phyloP scores from a whole-genome alignment of 2,888 invertebrate species.

The Pachliopta kotzebuea region DNA sequence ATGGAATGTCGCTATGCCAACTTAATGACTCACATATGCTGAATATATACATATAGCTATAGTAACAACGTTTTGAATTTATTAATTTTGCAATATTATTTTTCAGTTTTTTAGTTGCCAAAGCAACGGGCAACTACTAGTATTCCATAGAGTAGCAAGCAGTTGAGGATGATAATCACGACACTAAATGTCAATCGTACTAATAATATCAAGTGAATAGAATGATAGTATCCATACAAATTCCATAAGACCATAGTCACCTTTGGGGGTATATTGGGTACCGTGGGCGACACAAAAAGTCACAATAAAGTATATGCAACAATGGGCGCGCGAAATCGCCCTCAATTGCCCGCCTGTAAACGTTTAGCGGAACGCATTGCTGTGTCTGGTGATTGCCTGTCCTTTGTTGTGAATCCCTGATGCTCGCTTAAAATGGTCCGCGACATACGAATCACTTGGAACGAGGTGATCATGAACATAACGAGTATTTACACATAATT shows the following conservation, averaged over 20 bases:
- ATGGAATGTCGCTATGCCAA: no score
- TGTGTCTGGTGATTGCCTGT: constrained; percentile 8
- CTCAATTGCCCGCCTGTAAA: constrained; percentile 16
- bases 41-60: no score
- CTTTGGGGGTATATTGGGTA: neutral
- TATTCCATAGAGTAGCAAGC: no score
- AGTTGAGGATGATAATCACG: no score
- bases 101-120: no score
- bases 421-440: neutral
- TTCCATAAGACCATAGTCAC: neutral
- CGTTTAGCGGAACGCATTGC: constrained; percentile 16
- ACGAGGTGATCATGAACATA: neutral
- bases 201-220: neutral
- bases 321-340: constrained; percentile 18
- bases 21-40: no score
- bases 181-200: no score
- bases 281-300: constrained; percentile 9
- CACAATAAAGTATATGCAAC: constrained; percentile 18
- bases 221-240: neutral
- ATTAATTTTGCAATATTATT: no score
- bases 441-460: neutral
- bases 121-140: no score
- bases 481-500: no score
- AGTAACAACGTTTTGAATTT: no score
- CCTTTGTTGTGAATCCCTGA: constrained; percentile 9